Evolutionary conservation across 64 coral and sea anemone genomes (phyloP), one percentile per base, ranked within the genome.

Genomic region (Actinia equina): DNA sequence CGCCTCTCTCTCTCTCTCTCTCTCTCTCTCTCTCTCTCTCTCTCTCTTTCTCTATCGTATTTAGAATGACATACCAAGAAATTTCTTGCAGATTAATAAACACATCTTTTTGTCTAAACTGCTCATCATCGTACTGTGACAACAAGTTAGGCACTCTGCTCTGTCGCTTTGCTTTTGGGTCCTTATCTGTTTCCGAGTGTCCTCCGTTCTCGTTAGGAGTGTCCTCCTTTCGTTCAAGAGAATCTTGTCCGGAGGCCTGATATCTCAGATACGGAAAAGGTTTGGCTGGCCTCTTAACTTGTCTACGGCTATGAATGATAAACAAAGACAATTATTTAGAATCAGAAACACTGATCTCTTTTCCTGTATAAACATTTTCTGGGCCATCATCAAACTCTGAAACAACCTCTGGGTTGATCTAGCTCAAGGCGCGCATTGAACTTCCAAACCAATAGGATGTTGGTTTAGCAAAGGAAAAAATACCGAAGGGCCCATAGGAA

Each of bases 111-210:
- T 56, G 46, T n/a, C 52, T 18, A 57, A 14, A 63, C 6, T 44
- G 25, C 5, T 85, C 55, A 53, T 85, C 83, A 30, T 85, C 83
- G 55, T 85, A 85, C 55, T 85, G 53, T 52, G 83, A 57, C 56
- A 85, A 27, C 45, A 85, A 26, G 59, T 85, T 85, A 7, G 59
- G 83, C 26, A 62, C 55, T 14, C 83, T 22, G 17, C 83, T 85
- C 18, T 85, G 53, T 6, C 13, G 83, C n/a, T 63, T 61, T 85
- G 5, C 20, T 23, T 81, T 15, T 81, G 78, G 78, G 44, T 81
- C 17, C 26, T 42, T 41, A 15, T 37, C 69, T 74, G 23, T 9
- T 74, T 74, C 69, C 41, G 69, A 13, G 26, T 3, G 1, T 42
- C 26, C 69, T 14, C 3, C 22, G 20, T 41, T 41, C 78, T 81